phyloP scores from a whole-genome alignment of 2,888 invertebrate genomes.

The Taenaris catops region DNA sequence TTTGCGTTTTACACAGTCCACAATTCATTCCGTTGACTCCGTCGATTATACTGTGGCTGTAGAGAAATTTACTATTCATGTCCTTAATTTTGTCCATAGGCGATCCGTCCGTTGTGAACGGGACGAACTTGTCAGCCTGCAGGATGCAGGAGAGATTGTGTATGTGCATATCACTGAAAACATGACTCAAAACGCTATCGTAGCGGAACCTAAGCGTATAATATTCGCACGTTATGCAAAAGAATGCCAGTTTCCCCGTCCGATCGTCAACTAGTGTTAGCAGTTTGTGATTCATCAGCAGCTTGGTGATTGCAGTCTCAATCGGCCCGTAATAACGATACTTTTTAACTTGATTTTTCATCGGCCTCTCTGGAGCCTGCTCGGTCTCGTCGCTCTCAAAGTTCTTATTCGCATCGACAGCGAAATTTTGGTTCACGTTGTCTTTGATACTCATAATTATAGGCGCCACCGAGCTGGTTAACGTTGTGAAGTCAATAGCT shows the following conservation, averaged over 20 bases:
- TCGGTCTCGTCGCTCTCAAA: conserved; percentile 65
- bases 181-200: conserved; percentile 66
- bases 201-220: conserved; percentile 68
- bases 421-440: conserved; percentile 69
- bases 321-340: conserved; percentile 70
- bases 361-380: conserved; percentile 47
- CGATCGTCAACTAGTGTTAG: conserved; percentile 63
- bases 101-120: conserved; percentile 45
- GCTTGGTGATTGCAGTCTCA: conserved; percentile 52
- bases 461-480: conserved; percentile 63
- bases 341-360: conserved; percentile 57
- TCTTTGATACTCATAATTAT: conserved; percentile 74
- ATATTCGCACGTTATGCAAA: conserved; percentile 70
- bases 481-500: conserved; percentile 51
- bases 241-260: conserved; percentile 68
- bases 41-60: conserved; percentile 42
- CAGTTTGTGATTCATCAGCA: conserved; percentile 57
- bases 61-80: conserved; percentile 56
- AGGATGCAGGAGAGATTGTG: conserved; percentile 61
- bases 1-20: conserved; percentile 44
- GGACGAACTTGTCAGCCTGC: conserved; percentile 56
- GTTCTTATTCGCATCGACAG: conserved; percentile 61
- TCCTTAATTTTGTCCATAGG: conserved; percentile 56
- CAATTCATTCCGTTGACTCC: conserved; percentile 42
- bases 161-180: conserved; percentile 65